These are phyloP conservation scores for Sylvia borin DNA, from an alignment of 2,797 vertebrate species.

Conservation along the genomic window DNA sequence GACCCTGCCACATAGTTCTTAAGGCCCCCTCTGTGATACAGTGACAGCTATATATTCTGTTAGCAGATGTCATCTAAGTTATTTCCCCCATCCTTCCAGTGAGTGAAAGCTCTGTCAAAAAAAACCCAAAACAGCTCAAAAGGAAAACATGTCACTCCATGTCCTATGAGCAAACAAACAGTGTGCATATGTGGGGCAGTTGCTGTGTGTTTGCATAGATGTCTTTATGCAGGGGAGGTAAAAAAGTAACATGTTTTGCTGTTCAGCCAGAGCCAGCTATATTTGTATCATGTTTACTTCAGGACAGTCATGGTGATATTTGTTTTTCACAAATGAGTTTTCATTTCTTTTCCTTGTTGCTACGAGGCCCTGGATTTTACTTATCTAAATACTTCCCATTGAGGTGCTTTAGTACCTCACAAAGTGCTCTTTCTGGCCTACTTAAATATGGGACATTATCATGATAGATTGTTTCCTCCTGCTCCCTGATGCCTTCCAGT, in stretches of 20 bases:
- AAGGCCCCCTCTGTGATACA: background rate
- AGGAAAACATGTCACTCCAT: background rate
- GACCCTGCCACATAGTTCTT: background rate
- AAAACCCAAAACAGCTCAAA: background rate
- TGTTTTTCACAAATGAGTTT: background rate
- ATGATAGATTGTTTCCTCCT: background rate
- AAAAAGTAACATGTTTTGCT: background rate
- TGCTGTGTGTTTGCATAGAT: background rate
- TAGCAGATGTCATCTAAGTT: background rate
- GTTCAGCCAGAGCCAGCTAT: background rate
- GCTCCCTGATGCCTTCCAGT: background rate
- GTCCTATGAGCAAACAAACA: background rate
- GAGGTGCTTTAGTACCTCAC: background rate
- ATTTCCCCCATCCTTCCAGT: background rate
- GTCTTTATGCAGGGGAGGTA: background rate
- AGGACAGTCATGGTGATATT: background rate
- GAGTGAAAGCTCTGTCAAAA: background rate
- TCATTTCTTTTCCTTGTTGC: background rate
- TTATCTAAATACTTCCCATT: background rate
- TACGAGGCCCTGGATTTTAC: background rate
- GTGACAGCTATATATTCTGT: background rate
- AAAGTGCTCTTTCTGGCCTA: background rate
- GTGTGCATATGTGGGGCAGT: background rate
- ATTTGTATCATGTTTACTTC: background rate
- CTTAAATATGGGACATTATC: background rate